Percentiles rank a stretch among this genome's conserved stretches.
Evolutionary conservation across 37 sponge, comb jelly and placozoan species (phyloP).

Genomic region (Ephydatia muelleri): DNA sequence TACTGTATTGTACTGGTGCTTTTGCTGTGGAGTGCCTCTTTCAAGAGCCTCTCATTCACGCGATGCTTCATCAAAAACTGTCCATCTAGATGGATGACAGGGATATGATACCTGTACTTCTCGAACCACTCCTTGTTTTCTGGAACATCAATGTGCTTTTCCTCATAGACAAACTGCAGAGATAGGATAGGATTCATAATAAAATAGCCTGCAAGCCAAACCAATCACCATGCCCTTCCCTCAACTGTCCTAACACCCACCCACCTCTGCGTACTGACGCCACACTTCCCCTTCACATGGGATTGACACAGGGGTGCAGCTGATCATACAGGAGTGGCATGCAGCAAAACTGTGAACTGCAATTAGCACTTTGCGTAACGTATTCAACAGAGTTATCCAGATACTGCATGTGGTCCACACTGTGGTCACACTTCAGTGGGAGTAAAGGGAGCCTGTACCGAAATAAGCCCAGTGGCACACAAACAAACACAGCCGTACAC

Average conservation of each 20-base stretch:
- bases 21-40: constrained; percentile 23
- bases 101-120: constrained; percentile 77
- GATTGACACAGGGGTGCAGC: no score
- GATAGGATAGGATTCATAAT: background rate
- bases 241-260: no score
- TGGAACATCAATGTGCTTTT: constrained; percentile 58
- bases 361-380: background rate
- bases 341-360: background rate
- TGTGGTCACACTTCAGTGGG: background rate
- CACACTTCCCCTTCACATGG: no score
- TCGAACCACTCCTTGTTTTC: constrained; percentile 67
- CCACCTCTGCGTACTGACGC: no score
- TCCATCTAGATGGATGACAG: constrained; percentile 85
- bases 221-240: background rate
- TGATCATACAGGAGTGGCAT: background rate
- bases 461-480: background rate
- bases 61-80: constrained; percentile 71
- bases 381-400: constrained; percentile 1
- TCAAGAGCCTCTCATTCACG: constrained; percentile 44
- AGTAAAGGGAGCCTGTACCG: background rate
- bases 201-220: background rate
- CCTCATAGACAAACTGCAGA: constrained; percentile 39
- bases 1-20: no score
- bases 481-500: background rate
- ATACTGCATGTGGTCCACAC: background rate